phyloP scores from a whole-genome alignment of 92 coral and sea anemone species.

The Hydrozoanthus gracilis region DNA sequence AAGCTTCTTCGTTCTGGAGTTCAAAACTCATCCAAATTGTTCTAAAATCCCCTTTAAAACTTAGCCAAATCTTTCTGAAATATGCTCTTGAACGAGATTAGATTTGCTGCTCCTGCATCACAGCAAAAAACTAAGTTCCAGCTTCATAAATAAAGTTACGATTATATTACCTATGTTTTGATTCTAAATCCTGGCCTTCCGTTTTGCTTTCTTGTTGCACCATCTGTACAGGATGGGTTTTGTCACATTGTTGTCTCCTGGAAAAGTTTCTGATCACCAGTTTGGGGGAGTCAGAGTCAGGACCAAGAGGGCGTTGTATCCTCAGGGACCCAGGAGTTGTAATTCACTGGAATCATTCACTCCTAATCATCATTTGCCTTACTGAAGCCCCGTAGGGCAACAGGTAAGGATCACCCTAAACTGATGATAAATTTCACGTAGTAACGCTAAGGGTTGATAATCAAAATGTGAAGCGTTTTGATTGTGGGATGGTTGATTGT shows the following conservation, averaged over 20 bases:
- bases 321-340: slow-evolving; percentile 75
- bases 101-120: too few relatives aligned
- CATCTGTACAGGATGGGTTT: background rate
- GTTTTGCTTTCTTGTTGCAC: background rate
- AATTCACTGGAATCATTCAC: slow-evolving; percentile 87
- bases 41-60: too few relatives aligned
- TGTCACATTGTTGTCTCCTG: background rate
- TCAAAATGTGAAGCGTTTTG: background rate
- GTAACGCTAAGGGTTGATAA: background rate
- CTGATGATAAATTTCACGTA: slow-evolving; percentile 58
- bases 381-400: slow-evolving; percentile 93
- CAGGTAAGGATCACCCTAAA: slow-evolving; percentile 99
- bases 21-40: too few relatives aligned
- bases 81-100: too few relatives aligned
- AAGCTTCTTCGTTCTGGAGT: too few relatives aligned
- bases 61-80: too few relatives aligned
- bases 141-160: too few relatives aligned
- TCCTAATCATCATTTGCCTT: slow-evolving; percentile 93
- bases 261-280: slow-evolving; percentile 60
- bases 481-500: background rate
- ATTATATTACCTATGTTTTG: too few relatives aligned
- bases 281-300: slow-evolving; percentile 70
- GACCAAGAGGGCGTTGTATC: slow-evolving; percentile 67
- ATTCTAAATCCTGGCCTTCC: background rate
- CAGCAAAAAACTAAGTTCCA: too few relatives aligned